Conservation (phyloP, 2,888 invertebrate genomes). For the Ferrisia virgata region DNA sequence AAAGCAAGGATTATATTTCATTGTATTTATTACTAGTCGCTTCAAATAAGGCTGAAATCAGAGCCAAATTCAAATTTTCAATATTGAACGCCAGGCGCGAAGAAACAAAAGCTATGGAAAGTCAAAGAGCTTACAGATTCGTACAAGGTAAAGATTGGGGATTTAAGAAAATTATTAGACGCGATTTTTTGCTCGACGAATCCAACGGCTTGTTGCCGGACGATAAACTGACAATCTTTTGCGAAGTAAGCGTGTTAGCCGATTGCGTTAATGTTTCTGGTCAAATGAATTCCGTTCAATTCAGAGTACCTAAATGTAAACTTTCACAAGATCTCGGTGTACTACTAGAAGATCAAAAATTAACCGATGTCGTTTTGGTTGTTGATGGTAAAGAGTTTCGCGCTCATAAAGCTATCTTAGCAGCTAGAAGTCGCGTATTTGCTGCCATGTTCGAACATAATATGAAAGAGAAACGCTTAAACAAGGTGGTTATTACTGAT, state of each 20-base stretch:
- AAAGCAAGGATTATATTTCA: conserved; percentile 99
- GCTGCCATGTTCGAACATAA: conserved; percentile 99
- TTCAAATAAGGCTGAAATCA: conserved; percentile 99
- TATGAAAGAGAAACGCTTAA: conserved; percentile 96
- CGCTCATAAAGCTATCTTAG: conserved; percentile 96
- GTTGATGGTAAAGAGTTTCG: conserved; percentile 87
- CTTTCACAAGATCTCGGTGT: conserved; percentile 91
- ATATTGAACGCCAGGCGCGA: conserved; percentile 99
- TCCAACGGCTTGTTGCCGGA: conserved; percentile 97
- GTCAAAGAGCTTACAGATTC: conserved; percentile 93
- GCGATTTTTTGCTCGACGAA: conserved; percentile 97
- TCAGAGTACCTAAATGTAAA: conserved; percentile 92
- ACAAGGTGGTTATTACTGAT: conserved; percentile 93
- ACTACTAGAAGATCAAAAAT: conserved; percentile 93
- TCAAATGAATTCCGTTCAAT: conserved; percentile 95
- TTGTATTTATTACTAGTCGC: conserved; percentile 97
- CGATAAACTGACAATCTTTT: conserved; percentile 98
- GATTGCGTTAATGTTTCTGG: conserved; percentile 99
- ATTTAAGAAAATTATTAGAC: conserved; percentile 98
- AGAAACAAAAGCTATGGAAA: conserved; percentile 99
- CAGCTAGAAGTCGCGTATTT: conserved; percentile 96
- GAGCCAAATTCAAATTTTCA: conserved; percentile 99
- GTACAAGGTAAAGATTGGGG: conserved; percentile 99
- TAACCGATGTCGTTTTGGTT: conserved; percentile 93
- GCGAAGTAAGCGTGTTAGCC: conserved; percentile 95